Evolutionary conservation across 1,140 invertebrate species (phyloP).

Genomic region (Adelges cooleyi): DNA sequence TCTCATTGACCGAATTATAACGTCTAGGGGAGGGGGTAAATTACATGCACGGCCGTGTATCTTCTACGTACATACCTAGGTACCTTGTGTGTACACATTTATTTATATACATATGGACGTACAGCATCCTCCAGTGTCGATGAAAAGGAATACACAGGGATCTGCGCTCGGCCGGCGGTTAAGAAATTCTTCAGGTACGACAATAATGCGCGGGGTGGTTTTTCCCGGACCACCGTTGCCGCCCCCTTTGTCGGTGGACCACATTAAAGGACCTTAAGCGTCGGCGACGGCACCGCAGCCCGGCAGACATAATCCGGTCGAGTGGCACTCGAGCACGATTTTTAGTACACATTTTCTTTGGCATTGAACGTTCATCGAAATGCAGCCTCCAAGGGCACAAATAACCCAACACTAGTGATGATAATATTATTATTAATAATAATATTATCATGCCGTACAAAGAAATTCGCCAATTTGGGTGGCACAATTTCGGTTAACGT

Average conservation of each 20-base stretch:
- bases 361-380: too few species aligned
- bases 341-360: not conserved
- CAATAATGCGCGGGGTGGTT: not conserved
- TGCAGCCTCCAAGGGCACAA: too few species aligned
- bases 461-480: slow-evolving; percentile 23
- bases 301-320: slow-evolving; percentile 12
- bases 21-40: too few species aligned
- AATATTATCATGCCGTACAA: not conserved
- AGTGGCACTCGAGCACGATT: slow-evolving; percentile 10
- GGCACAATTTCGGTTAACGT: not conserved
- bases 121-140: not conserved
- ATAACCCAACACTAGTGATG: too few species aligned
- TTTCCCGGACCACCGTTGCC: not conserved
- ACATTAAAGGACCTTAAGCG: not conserved
- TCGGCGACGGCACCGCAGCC: not conserved
- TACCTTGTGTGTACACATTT: not conserved
- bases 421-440: too few species aligned
- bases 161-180: not conserved
- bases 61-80: too few species aligned
- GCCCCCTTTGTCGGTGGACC: not conserved
- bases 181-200: not conserved
- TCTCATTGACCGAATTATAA: not conserved
- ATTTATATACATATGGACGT: not conserved
- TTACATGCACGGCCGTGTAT: not conserved
- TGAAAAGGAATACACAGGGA: not conserved